Evolutionary conservation across 1,140 invertebrate genomes (phyloP).

Genomic region (Lasaia peninsularis): DNA sequence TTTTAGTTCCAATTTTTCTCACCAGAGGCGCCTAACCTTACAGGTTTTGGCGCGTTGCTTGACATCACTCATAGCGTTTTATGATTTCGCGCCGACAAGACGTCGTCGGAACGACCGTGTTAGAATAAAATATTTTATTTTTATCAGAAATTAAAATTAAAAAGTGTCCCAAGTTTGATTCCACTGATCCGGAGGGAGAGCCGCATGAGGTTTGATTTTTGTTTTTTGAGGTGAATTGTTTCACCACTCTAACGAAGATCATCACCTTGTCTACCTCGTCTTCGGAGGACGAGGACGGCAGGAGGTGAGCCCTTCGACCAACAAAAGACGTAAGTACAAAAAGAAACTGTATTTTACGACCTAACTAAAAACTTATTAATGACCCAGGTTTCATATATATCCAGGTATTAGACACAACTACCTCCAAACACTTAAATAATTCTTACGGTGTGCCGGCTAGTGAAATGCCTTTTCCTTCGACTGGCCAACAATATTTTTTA

Average conservation of each 20-base stretch:
- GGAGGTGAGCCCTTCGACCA: not conserved
- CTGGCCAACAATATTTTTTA: not conserved
- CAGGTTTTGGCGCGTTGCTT: too few species aligned
- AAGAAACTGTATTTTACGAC: not conserved
- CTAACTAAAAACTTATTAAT: not conserved
- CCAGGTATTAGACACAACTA: not conserved
- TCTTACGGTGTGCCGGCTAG: not conserved
- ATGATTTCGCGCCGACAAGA: too few species aligned
- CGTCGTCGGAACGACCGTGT: too few species aligned
- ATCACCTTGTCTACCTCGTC: not conserved
- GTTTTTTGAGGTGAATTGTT: too few species aligned
- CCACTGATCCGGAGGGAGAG: not conserved
- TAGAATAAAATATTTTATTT: too few species aligned
- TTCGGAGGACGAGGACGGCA: slow-evolving; percentile 4
- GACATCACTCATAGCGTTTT: too few species aligned
- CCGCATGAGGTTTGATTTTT: too few species aligned
- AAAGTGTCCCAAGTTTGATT: not conserved
- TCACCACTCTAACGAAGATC: not conserved
- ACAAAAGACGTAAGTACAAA: not conserved
- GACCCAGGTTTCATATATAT: not conserved
- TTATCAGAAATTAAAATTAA: too few species aligned
- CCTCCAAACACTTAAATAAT: too few species aligned
- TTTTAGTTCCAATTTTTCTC: too few species aligned
- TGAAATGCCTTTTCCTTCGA: not conserved
- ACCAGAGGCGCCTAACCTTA: too few species aligned